A percentile compares a stretch with the other conserved stretches of the same genome.
These are phyloP conservation scores for Venustaconcha ellipsiformis DNA, from an alignment of 1,140 invertebrate species.

Conservation along the genomic window DNA sequence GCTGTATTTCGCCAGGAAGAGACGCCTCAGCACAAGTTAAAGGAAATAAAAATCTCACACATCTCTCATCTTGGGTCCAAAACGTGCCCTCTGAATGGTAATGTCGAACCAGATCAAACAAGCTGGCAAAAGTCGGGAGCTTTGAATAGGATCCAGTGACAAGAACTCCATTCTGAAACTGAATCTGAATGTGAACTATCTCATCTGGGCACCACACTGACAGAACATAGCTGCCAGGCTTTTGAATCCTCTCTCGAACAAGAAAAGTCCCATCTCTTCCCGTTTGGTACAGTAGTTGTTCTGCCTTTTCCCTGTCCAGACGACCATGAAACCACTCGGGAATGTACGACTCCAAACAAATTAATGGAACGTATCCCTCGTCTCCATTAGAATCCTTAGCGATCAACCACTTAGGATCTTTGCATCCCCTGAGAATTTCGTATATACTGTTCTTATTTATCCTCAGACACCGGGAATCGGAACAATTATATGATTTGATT, in stretches of 20 bases:
- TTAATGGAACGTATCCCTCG: conserved; percentile 21
- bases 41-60: conserved; percentile 26
- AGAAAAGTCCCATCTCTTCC: conserved; percentile 29
- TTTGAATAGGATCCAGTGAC: conserved; percentile 16
- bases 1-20: conserved; percentile 24
- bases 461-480: conserved; percentile 2
- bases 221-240: conserved; percentile 17
- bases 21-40: conserved; percentile 23
- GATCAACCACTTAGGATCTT: conserved; percentile 27
- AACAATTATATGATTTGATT: too few relatives aligned
- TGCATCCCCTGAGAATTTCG: conserved; percentile 19
- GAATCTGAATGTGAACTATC: conserved; percentile 25
- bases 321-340: conserved; percentile 33
- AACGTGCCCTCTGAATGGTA: conserved; percentile 19
- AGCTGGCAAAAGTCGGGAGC: conserved; percentile 16
- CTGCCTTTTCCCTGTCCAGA: conserved; percentile 21
- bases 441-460: conserved; percentile 14
- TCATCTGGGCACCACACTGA: conserved; percentile 29
- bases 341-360: conserved; percentile 25
- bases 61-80: conserved; percentile 20
- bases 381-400: conserved; percentile 17
- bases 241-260: conserved; percentile 11
- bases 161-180: conserved; percentile 14
- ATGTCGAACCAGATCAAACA: conserved; percentile 15
- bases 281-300: conserved; percentile 17